A percentile compares a stretch with the other conserved stretches of the same genome.
phyloP scores from a whole-genome alignment of 2,113 vertebrate genomes.

The Bucco capensis region DNA sequence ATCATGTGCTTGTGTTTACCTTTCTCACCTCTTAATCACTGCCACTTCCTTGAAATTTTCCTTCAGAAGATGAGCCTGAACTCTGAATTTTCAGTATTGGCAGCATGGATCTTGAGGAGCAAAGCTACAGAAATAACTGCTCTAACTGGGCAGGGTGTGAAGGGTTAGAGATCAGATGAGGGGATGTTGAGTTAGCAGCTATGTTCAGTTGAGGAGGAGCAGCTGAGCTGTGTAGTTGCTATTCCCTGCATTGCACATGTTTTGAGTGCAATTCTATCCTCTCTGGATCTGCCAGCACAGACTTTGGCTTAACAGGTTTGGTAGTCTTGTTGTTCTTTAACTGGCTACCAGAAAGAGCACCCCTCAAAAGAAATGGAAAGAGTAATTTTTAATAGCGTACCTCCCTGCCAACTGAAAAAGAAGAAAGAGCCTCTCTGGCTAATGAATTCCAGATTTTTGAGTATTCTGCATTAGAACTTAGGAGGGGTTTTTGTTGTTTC shows the following conservation, averaged over 20 bases:
- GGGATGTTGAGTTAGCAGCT: neutral
- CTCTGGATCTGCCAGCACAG: neutral
- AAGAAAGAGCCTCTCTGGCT: neutral
- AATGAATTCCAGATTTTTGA: neutral
- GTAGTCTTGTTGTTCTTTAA: neutral
- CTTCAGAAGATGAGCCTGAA: neutral
- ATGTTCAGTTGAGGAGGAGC: neutral
- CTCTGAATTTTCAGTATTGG: neutral
- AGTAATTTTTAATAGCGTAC: neutral
- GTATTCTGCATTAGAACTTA: neutral
- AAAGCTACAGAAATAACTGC: neutral
- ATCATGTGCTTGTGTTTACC: neutral
- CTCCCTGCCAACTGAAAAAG: neutral
- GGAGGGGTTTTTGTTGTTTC: no score
- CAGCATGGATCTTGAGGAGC: neutral
- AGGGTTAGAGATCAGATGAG: neutral
- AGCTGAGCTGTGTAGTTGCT: neutral
- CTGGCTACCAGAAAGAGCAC: neutral
- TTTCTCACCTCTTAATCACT: neutral
- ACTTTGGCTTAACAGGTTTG: neutral
- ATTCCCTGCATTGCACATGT: rapidly evolving
- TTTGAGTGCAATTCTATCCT: neutral
- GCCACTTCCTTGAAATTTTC: neutral
- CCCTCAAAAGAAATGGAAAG: neutral
- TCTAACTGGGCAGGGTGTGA: neutral